Evolutionary conservation across 1,140 invertebrate genomes (phyloP), one percentile per base, ranked within the genome.

Genomic region (Streblospio benedicti): DNA sequence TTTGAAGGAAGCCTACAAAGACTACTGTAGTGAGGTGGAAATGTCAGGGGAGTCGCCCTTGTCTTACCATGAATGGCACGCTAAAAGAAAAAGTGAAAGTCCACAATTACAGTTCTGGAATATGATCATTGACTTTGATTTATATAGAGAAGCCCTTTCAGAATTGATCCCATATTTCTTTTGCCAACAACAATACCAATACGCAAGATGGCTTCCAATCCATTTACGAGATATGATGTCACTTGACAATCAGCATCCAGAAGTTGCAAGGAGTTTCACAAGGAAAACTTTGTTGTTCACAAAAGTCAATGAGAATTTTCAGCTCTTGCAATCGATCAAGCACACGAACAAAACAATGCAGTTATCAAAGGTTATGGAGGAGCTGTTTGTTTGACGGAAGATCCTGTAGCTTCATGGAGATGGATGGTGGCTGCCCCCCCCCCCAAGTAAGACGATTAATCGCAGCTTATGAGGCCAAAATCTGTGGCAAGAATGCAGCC

Each of bases 301-400:
- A 66, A 33, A 63, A 52, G 12, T 23, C n/a, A 25, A 20, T 55
- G 51, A 20, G 5, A 27, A 18, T 65, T 66, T 58, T 66, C 64
- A 31, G 52, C 52, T 2, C 58, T 65, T 18, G 41, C 65, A 14
- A 51, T 66, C 14, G 60, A 66, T 51, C 65, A 67, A 52, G 59
- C 60, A 28, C 60, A 67, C 43, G 64, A 66, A 38, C 65, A 66
- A 38, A 58, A 63, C 31, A 27, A 51, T 51, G 49, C 2, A n/a
- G 23, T 2, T 27, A 28, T 51, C 20, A 51, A 51, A n/a, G n/a
- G n/a, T n/a, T n/a, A n/a, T n/a, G n/a, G n/a, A n/a, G n/a, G n/a
- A n/a, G n/a, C n/a, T n/a, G n/a, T n/a, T n/a, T n/a, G n/a, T n/a
- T n/a, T n/a, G n/a, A n/a, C n/a, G n/a, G n/a, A n/a, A n/a, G n/a